Percentiles rank a stretch among this genome's conserved stretches.
phyloP scores from a whole-genome alignment of 2,888 invertebrate species.

The Carpatolechia fugitivella region DNA sequence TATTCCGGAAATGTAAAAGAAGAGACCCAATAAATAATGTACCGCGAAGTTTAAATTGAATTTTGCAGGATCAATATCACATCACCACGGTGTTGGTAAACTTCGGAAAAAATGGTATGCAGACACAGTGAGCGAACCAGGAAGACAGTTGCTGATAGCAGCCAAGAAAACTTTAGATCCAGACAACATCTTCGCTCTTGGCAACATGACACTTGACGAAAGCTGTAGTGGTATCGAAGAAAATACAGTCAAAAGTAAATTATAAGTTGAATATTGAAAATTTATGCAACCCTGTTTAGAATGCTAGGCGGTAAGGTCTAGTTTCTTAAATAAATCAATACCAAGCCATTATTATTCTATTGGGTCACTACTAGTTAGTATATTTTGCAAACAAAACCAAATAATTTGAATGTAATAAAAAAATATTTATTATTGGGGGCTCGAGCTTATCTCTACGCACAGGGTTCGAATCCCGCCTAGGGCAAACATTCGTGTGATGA shows the following conservation, averaged over 20 bases:
- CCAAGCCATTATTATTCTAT: too few relatives aligned
- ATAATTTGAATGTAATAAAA: too few relatives aligned
- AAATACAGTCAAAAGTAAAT: conserved; percentile 51
- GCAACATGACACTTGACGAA: conserved; percentile 81
- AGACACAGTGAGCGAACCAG: conserved; percentile 89
- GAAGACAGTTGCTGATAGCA: conserved; percentile 86
- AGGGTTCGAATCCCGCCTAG: too few relatives aligned
- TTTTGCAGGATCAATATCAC: conserved; percentile 88
- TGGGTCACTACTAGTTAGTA: too few relatives aligned
- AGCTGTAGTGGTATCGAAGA: conserved; percentile 22
- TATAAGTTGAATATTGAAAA: conserved; percentile 35
- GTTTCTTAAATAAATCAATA: too few relatives aligned
- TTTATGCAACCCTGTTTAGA: background rate
- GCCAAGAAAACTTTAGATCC: conserved; percentile 95
- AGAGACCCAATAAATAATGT: background rate
- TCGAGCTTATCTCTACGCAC: too few relatives aligned
- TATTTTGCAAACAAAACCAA: too few relatives aligned
- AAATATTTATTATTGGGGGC: too few relatives aligned
- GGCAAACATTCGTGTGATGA: too few relatives aligned
- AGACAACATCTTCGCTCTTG: conserved; percentile 94
- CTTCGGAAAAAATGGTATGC: conserved; percentile 92
- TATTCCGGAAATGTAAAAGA: too few relatives aligned
- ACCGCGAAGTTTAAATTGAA: background rate
- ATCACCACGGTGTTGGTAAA: conserved; percentile 98
- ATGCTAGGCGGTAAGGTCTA: background rate